These are phyloP conservation scores for Pterocles gutturalis DNA, from an alignment of 2,113 vertebrate genomes.

Conservation along the genomic window DNA sequence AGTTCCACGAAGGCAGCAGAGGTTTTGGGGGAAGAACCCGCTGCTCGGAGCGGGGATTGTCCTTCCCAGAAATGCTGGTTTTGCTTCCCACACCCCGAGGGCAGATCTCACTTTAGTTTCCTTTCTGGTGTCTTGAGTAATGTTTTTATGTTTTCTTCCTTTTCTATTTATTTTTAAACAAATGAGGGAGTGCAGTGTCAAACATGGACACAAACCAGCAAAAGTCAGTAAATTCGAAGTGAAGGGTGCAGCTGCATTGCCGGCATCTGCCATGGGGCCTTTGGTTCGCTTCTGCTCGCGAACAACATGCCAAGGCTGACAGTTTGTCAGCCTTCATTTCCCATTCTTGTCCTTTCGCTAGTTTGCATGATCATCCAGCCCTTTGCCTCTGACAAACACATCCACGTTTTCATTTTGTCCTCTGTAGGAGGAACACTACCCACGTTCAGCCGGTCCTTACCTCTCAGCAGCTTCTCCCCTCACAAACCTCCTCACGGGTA, in stretches of 20 bases:
- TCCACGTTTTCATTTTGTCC: background rate
- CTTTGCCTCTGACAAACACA: slow-evolving; percentile 8
- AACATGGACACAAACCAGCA: background rate
- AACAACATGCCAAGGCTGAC: background rate
- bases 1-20: background rate
- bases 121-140: slow-evolving; percentile 16
- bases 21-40: background rate
- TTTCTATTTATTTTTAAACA: slow-evolving; percentile 45
- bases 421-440: background rate
- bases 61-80: background rate
- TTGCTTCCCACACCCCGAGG: background rate
- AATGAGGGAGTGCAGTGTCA: slow-evolving; percentile 18
- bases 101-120: background rate
- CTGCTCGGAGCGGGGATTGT: background rate
- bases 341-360: background rate
- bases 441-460: fast-evolving
- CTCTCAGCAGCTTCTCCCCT: slow-evolving; percentile 3
- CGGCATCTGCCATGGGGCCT: background rate
- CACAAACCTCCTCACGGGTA: slow-evolving; percentile 12
- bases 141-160: slow-evolving; percentile 4
- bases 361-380: background rate
- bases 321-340: slow-evolving; percentile 32
- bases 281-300: background rate
- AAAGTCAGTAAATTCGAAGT: slow-evolving; percentile 35
- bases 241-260: background rate